Evolutionary conservation across 2,797 vertebrate species (phyloP), one percentile per base, ranked within the genome.

Genomic region (Denticeps clupeoides): DNA sequence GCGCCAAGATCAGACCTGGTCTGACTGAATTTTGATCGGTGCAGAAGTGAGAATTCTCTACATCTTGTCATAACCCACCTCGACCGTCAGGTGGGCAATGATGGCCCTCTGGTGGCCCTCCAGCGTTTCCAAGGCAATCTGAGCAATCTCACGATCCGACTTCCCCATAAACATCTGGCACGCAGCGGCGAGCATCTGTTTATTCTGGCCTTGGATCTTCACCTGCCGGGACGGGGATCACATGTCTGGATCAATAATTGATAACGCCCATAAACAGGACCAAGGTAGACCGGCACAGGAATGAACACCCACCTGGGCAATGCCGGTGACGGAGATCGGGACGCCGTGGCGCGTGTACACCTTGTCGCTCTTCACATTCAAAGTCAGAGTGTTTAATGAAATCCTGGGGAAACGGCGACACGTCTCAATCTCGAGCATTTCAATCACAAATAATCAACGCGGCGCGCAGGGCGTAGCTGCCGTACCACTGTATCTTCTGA

Each of bases 91-190:
- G 67, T 94, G 91, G 16, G 90, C 91, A 69, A 94, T 95, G 79
- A 94, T 93, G 32, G 91, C 91, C 1, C 90, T 80, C 63, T 95
- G 91, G 69, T 94, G 91, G 0, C 91, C 91, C 63, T 95, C 91
- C 54, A 95, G 73, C 0, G 91, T 95, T 67, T 95, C 91, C 65
- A 94, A 70, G 7, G 91, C 86, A 3, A 95, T 95, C 1, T 93
- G 90, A 35, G 86, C 77, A 8, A 96, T 91, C 69, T 94, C 89
- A 0, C 67, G 22, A 52, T 96, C 91, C 0, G 86, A 82, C 55
- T 94, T 96, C 3, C 91, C 91, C 77, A 96, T 83, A 72, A 96
- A 96, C 91, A 96, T 96, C 63, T 94, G 90, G 56, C 89, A 93
- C 37, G 91, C 91, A 0, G 89, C 90, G 0, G 90, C 87, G 64